Evolutionary conservation across 1,140 invertebrate species (phyloP).

Genomic region (Drosophila mojavensis): DNA sequence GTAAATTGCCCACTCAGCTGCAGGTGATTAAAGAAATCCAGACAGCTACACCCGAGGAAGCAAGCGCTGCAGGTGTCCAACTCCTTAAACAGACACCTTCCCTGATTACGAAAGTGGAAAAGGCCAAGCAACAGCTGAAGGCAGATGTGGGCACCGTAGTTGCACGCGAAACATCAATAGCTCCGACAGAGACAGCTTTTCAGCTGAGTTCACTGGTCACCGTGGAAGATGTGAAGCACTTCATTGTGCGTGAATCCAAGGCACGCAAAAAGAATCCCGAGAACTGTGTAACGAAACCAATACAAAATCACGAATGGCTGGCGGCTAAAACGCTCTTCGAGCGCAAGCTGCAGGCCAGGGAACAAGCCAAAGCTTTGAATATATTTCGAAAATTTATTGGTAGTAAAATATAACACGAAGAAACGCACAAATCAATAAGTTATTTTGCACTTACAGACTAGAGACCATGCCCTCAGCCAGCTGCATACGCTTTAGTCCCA

Average conservation of each 20-base stretch:
- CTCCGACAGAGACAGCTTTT: slow-evolving; percentile 6
- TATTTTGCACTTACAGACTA: slow-evolving; percentile 12
- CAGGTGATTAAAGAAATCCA: neutral
- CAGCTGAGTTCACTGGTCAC: slow-evolving; percentile 37
- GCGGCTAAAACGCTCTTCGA: slow-evolving; percentile 67
- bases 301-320: slow-evolving; percentile 71
- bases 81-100: slow-evolving; percentile 19
- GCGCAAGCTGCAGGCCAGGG: slow-evolving; percentile 55
- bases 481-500: slow-evolving; percentile 51
- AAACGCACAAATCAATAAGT: slow-evolving; percentile 5
- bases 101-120: slow-evolving; percentile 54
- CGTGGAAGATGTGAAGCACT: slow-evolving; percentile 58
- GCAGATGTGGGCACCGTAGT: slow-evolving; percentile 60
- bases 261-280: slow-evolving; percentile 42
- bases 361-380: slow-evolving; percentile 65
- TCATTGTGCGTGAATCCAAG: slow-evolving; percentile 64
- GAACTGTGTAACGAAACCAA: slow-evolving; percentile 52
- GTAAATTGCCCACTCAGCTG: slow-evolving; percentile 41
- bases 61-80: neutral
- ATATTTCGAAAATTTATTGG: slow-evolving; percentile 80
- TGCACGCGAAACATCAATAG: slow-evolving; percentile 14
- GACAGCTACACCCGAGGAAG: neutral
- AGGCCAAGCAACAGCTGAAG: slow-evolving; percentile 46
- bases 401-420: slow-evolving; percentile 61
- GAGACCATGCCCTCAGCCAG: slow-evolving; percentile 57